A percentile compares a stretch with the other conserved stretches of the same genome.
These are phyloP conservation scores for Carollia perspicillata DNA, from an alignment of 2,113 vertebrate genomes.

Conservation along the genomic window DNA sequence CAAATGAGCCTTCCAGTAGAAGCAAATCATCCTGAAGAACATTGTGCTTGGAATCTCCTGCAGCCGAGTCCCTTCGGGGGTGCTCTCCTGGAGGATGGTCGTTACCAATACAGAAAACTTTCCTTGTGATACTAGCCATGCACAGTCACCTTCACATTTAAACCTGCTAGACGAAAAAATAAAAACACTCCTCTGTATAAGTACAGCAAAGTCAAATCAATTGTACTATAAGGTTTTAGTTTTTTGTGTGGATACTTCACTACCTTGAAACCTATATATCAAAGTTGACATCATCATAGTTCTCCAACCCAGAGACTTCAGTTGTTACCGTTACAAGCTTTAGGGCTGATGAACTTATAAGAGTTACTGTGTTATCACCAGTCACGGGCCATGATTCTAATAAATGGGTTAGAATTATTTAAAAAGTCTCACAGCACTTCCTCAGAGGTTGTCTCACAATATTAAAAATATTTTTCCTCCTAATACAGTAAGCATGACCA, in stretches of 20 bases:
- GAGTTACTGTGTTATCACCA: not conserved
- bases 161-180: not conserved
- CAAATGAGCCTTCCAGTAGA: not conserved
- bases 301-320: not conserved
- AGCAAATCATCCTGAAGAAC: not conserved
- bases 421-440: not conserved
- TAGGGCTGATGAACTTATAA: not conserved
- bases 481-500: not conserved
- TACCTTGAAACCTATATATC: not conserved
- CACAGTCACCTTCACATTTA: conserved; percentile 4
- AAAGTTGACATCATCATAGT: not conserved
- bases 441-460: conserved; percentile 38
- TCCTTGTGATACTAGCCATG: not conserved
- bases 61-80: not conserved
- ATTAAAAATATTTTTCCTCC: not conserved
- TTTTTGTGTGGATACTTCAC: conserved; percentile 26
- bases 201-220: not conserved
- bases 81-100: not conserved
- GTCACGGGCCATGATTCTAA: not conserved
- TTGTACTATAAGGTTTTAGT: not conserved
- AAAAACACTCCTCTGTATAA: not conserved
- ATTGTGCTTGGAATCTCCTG: not conserved
- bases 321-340: not conserved
- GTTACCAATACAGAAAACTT: not conserved
- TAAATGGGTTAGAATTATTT: not conserved